These are phyloP conservation scores for Metalampra italica DNA, from an alignment of 2,888 invertebrate genomes.

Conservation along the genomic window DNA sequence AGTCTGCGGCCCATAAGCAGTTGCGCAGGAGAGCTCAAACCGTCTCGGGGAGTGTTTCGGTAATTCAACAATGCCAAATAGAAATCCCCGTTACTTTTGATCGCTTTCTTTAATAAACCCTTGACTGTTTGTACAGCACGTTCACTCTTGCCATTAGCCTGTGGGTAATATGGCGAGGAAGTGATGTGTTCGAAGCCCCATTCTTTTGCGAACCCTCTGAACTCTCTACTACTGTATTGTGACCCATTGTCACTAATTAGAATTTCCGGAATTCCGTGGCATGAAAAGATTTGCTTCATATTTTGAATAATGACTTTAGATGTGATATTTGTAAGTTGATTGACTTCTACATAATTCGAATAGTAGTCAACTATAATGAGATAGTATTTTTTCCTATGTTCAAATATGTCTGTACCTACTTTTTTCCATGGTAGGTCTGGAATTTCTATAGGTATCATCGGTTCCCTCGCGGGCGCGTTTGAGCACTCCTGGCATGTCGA, in stretches of 20 bases:
- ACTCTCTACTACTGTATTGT: conserved; percentile 4
- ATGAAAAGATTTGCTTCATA: conserved; percentile 11
- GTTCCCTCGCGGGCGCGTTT: conserved; percentile 7
- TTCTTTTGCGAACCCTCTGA: conserved; percentile 1
- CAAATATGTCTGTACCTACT: conserved; percentile 12
- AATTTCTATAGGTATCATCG: conserved; percentile 7
- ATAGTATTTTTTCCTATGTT: conserved; percentile 8
- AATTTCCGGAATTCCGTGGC: conserved; percentile 14
- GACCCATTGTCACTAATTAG: conserved; percentile 14
- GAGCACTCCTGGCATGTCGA: neutral
- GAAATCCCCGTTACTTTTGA: conserved; percentile 1
- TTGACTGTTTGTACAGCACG: conserved; percentile 2
- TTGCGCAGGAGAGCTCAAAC: conserved; percentile 16
- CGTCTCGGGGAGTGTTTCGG: conserved; percentile 13
- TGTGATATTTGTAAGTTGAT: neutral
- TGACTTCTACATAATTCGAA: conserved; percentile 6
- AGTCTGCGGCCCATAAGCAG: conserved; percentile 13
- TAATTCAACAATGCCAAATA: conserved; percentile 2
- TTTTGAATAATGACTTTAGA: neutral
- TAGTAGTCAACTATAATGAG: conserved; percentile 10
- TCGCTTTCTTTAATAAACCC: neutral
- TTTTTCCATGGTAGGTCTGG: conserved; percentile 9
- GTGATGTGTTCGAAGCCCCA: conserved; percentile 9
- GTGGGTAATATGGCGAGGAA: conserved; percentile 8
- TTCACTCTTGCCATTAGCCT: conserved; percentile 6